Percentiles rank a stretch among this genome's conserved stretches.
Evolutionary conservation across 2,113 vertebrate species (phyloP).

Genomic region (Sceloporus tristichus): DNA sequence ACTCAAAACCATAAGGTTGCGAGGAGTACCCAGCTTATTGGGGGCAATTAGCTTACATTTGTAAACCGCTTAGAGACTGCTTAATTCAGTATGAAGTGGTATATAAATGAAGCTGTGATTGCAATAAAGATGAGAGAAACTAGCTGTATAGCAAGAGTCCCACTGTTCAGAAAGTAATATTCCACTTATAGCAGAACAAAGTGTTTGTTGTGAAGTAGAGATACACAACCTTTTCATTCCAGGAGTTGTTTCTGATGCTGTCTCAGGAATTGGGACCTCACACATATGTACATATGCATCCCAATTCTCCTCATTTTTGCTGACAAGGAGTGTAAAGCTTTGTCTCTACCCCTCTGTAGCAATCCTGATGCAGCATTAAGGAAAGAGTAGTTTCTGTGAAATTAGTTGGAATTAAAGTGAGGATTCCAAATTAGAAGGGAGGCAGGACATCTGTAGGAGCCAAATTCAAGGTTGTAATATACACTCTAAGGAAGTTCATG

Average conservation of each 20-base stretch:
- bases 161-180: neutral
- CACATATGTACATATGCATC: neutral
- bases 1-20: too few species aligned
- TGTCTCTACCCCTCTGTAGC: neutral
- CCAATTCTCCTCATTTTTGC: neutral
- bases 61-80: too few species aligned
- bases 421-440: neutral
- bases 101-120: too few species aligned
- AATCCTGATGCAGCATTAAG: neutral
- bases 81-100: too few species aligned
- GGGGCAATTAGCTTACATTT: too few species aligned
- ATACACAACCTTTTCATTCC: neutral
- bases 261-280: too few species aligned
- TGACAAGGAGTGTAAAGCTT: too few species aligned
- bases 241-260: neutral
- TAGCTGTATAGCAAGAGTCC: neutral
- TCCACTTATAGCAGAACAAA: neutral
- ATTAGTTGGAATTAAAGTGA: too few species aligned
- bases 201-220: neutral
- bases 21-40: too few species aligned
- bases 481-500: neutral
- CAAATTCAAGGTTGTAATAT: neutral
- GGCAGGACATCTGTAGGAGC: neutral
- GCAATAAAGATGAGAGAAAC: neutral
- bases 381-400: neutral